These are phyloP conservation scores for Drosophila sproati DNA, from an alignment of 1,140 invertebrate genomes.

Conservation along the genomic window DNA sequence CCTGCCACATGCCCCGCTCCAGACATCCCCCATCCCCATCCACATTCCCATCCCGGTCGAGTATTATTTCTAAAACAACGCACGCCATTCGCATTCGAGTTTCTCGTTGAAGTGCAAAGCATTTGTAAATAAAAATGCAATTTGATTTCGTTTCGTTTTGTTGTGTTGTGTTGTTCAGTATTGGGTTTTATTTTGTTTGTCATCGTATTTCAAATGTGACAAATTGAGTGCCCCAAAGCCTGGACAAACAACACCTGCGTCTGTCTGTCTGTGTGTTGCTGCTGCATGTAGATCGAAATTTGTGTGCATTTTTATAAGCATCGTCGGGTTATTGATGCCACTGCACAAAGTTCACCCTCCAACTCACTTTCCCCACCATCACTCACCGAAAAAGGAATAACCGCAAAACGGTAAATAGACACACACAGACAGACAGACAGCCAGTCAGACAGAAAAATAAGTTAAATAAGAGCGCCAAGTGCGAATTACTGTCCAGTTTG, in stretches of 20 bases:
- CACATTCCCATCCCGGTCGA: background rate
- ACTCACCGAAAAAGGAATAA: conserved; percentile 37
- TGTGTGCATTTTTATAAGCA: conserved; percentile 82
- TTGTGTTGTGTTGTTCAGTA: conserved; percentile 26
- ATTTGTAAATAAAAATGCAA: conserved; percentile 83
- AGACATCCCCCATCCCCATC: background rate
- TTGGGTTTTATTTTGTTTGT: conserved; percentile 41
- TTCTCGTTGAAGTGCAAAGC: conserved; percentile 68
- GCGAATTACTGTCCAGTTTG: conserved; percentile 4
- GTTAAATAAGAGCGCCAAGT: conserved; percentile 26
- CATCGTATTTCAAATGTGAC: conserved; percentile 81
- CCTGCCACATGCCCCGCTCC: background rate
- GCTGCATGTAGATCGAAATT: conserved; percentile 50
- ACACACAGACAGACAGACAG: conserved; percentile 6
- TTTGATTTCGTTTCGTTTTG: conserved; percentile 72
- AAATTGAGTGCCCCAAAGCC: conserved; percentile 69
- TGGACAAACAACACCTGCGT: conserved; percentile 59
- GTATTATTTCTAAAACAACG: conserved; percentile 43
- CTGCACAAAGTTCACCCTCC: conserved; percentile 12
- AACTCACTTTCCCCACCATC: background rate
- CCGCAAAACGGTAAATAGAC: conserved; percentile 62
- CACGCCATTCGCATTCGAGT: conserved; percentile 28
- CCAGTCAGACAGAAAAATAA: conserved; percentile 2
- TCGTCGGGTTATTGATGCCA: conserved; percentile 59
- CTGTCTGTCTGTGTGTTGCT: conserved; percentile 16